phyloP scores from a whole-genome alignment of 2,888 invertebrate genomes.

The Cetonia aurata region DNA sequence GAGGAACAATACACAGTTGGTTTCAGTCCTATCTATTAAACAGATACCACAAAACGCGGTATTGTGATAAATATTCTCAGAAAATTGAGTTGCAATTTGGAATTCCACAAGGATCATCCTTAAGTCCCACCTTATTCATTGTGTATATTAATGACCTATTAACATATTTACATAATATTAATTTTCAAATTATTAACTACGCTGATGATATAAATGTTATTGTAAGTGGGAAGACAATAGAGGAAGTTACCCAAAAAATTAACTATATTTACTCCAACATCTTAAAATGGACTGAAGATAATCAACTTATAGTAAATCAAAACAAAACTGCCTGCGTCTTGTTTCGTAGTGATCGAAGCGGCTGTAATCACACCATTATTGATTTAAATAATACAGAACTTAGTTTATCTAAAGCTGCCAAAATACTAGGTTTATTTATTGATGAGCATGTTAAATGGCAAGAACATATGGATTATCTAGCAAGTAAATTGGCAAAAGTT shows the following conservation, averaged over 20 bases:
- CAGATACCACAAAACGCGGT: neutral
- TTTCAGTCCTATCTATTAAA: neutral
- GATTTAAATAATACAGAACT: too few species aligned
- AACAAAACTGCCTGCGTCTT: neutral
- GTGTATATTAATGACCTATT: neutral
- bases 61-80: neutral
- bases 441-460: too few species aligned
- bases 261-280: neutral
- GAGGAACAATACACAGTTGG: neutral
- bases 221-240: neutral
- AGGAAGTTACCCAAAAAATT: neutral
- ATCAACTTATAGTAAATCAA: neutral
- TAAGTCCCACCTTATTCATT: neutral
- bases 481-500: too few species aligned
- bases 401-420: too few species aligned
- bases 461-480: too few species aligned
- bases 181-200: neutral
- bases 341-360: neutral
- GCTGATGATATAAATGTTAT: constrained; percentile 1
- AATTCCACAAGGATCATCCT: neutral
- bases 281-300: neutral
- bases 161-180: neutral
- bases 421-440: too few species aligned
- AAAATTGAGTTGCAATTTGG: neutral
- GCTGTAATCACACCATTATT: too few species aligned